Evolutionary conservation across 1,140 invertebrate genomes (phyloP).

Genomic region (Sycophila sp.): DNA sequence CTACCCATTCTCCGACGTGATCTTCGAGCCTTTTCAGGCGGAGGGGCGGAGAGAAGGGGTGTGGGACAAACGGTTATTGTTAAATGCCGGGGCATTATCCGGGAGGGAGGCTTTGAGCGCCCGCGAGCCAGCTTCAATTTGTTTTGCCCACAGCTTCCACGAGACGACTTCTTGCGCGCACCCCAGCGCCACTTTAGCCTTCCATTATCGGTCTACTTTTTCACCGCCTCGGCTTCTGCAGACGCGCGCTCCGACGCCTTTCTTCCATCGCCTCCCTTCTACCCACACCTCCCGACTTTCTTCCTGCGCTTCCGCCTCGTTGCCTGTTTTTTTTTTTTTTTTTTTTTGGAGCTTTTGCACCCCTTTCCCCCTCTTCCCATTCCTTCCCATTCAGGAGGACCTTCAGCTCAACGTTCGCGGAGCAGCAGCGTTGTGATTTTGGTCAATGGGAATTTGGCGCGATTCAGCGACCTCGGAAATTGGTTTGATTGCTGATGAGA

Average conservation of each 20-base stretch:
- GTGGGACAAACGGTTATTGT: slow-evolving; percentile 43
- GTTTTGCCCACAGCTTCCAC: slow-evolving; percentile 36
- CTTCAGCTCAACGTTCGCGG: too few relatives aligned
- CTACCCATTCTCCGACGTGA: slow-evolving; percentile 15
- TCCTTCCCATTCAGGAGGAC: too few relatives aligned
- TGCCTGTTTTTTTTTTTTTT: neutral
- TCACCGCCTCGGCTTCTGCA: neutral
- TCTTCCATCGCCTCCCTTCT: neutral
- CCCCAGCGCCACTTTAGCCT: slow-evolving; percentile 27
- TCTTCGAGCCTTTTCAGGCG: slow-evolving; percentile 1
- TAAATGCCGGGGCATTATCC: slow-evolving; percentile 46
- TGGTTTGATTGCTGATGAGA: too few relatives aligned
- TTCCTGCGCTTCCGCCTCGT: neutral
- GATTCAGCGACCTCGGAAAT: neutral
- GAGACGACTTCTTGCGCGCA: slow-evolving; percentile 31
- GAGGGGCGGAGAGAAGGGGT: neutral
- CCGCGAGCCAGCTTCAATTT: slow-evolving; percentile 42
- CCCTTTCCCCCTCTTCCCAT: too few relatives aligned
- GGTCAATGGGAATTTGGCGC: slow-evolving; percentile 5
- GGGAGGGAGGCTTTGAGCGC: neutral
- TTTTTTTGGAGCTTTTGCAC: neutral
- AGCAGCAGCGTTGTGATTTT: slow-evolving; percentile 15
- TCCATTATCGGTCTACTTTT: slow-evolving; percentile 41
- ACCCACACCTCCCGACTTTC: neutral
- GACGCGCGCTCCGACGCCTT: neutral